These are phyloP conservation scores for Paracentrotus lividus DNA, from an alignment of 53 echinoderm and acorn worm genomes.

Conservation along the genomic window DNA sequence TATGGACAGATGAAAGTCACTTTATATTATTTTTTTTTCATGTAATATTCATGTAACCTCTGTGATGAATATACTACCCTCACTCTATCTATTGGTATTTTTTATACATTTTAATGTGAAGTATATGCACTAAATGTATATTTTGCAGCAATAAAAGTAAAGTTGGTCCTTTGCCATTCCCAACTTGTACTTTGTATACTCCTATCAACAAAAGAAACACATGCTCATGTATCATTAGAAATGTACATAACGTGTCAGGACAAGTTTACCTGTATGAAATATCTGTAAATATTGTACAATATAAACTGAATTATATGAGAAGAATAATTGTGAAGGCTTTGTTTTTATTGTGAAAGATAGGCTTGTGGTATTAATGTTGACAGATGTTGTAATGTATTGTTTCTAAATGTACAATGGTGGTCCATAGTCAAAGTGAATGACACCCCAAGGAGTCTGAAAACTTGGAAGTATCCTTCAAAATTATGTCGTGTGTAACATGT, in stretches of 20 bases:
- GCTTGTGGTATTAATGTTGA: background rate
- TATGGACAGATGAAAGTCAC: too few species aligned
- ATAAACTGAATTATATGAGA: conserved; percentile 59
- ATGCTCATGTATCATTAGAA: conserved; percentile 7
- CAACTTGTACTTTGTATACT: conserved; percentile 33
- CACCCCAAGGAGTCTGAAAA: background rate
- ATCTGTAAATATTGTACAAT: conserved; percentile 69
- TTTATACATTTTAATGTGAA: conserved; percentile 1
- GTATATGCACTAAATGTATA: conserved; percentile 7
- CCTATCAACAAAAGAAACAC: background rate
- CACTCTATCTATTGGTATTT: background rate
- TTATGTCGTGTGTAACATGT: background rate
- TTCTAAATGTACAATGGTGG: background rate
- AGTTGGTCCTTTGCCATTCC: conserved; percentile 55
- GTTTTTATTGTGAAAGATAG: background rate
- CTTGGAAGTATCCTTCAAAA: conserved; percentile 27
- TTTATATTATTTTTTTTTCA: background rate
- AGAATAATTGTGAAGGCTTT: too few species aligned
- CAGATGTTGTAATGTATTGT: conserved; percentile 16
- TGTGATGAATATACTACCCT: background rate
- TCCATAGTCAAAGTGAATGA: background rate
- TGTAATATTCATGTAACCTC: background rate
- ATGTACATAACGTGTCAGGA: conserved; percentile 44
- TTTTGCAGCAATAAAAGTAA: conserved; percentile 27
- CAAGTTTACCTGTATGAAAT: conserved; percentile 47